These are phyloP conservation scores for Augochlora pura DNA, from an alignment of 1,140 invertebrate genomes.

Conservation along the genomic window DNA sequence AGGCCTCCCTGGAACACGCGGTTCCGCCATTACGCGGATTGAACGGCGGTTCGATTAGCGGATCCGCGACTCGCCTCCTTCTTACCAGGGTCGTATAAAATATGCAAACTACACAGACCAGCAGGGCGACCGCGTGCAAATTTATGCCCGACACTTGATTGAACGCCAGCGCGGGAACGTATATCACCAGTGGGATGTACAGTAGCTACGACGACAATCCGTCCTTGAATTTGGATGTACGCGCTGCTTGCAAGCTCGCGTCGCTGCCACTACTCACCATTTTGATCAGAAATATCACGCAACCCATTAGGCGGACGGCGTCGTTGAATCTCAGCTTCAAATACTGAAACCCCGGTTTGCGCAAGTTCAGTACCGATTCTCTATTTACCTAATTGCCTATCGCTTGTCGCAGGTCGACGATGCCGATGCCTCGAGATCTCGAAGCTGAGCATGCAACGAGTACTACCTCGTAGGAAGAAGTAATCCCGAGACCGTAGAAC, in stretches of 20 bases:
- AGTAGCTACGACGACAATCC: conserved; percentile 79
- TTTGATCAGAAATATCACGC: conserved; percentile 84
- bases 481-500: conserved; percentile 91
- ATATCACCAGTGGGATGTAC: conserved; percentile 94
- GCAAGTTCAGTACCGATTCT: too few species aligned
- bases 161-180: conserved; percentile 93
- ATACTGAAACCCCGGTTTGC: conserved; percentile 82
- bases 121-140: conserved; percentile 85
- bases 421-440: too few species aligned
- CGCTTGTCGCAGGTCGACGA: too few species aligned
- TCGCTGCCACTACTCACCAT: conserved; percentile 72
- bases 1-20: conserved; percentile 85
- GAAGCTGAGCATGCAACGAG: too few species aligned
- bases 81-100: conserved; percentile 91
- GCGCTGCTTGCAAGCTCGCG: background rate
- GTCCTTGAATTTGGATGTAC: background rate
- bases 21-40: background rate
- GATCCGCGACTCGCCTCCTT: conserved; percentile 40
- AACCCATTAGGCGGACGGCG: conserved; percentile 84
- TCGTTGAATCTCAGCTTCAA: conserved; percentile 86
- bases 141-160: conserved; percentile 91
- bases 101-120: conserved; percentile 89
- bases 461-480: conserved; percentile 90
- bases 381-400: too few species aligned
- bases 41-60: too few species aligned